These are phyloP conservation scores for Eucidaris tribuloides DNA, from an alignment of 35 echinoderm and acorn worm species.

Conservation along the genomic window DNA sequence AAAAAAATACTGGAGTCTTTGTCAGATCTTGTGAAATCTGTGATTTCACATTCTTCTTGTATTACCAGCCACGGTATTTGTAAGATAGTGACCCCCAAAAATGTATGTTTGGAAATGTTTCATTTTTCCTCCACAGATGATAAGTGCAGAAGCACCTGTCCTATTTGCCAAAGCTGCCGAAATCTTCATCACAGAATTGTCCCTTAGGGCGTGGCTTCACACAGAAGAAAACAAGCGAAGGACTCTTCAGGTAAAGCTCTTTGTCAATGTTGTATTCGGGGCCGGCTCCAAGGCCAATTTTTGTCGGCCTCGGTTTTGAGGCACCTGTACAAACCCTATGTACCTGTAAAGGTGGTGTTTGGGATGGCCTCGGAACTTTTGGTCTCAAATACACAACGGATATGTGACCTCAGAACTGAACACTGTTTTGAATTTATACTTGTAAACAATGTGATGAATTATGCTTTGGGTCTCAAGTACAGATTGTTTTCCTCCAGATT, in stretches of 20 bases:
- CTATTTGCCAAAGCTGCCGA: conserved; percentile 97
- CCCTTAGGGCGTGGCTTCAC: conserved; percentile 93
- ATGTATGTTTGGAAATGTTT: too few species aligned
- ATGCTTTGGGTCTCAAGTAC: too few species aligned
- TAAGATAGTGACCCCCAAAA: too few species aligned
- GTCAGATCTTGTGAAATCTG: too few species aligned
- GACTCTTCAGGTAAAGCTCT: conserved; percentile 74
- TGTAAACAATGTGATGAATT: too few species aligned
- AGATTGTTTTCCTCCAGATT: too few species aligned
- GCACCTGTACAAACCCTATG: background rate
- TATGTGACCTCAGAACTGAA: too few species aligned
- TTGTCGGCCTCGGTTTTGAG: background rate
- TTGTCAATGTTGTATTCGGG: background rate
- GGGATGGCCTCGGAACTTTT: background rate
- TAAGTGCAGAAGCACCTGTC: conserved; percentile 99
- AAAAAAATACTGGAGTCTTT: too few species aligned
- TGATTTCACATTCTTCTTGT: too few species aligned
- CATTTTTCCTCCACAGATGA: conserved; percentile 88
- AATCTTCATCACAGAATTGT: conserved; percentile 96
- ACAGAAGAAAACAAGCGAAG: conserved; percentile 98
- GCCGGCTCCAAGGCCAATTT: background rate
- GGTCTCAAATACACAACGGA: too few species aligned
- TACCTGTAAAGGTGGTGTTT: background rate
- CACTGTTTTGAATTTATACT: too few species aligned
- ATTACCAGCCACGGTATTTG: too few species aligned